Conservation (phyloP, 2,888 invertebrate species). For the Phaedon cochleariae region DNA sequence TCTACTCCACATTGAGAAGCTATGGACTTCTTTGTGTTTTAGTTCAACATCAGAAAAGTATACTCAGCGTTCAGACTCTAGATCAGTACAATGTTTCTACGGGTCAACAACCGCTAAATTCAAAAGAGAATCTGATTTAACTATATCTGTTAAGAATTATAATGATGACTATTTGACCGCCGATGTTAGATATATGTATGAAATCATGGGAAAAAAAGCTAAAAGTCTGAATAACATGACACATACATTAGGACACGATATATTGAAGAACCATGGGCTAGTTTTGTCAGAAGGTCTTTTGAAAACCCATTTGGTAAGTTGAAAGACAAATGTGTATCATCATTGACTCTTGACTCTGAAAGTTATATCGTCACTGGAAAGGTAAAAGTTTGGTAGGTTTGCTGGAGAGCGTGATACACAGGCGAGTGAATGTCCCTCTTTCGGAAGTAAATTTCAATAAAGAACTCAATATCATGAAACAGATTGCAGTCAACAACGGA, state of each 20-base stretch:
- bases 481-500: no score
- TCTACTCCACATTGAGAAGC: no score
- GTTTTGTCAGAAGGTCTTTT: constrained; percentile 42
- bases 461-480: no score
- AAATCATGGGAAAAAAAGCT: constrained; percentile 62
- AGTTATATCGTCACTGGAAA: no score
- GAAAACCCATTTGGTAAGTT: constrained; percentile 35
- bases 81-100: constrained; percentile 33
- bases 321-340: not conserved
- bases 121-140: constrained; percentile 24
- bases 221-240: constrained; percentile 60
- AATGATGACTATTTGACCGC: constrained; percentile 29
- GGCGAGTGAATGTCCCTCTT: no score
- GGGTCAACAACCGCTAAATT: constrained; percentile 34
- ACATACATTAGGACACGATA: constrained; percentile 52
- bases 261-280: constrained; percentile 54
- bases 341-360: no score
- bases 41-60: constrained; percentile 34
- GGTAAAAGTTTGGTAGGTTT: no score
- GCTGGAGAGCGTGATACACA: no score
- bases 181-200: constrained; percentile 64
- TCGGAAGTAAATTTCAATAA: no score
- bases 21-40: no score
- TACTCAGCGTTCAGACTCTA: constrained; percentile 34
- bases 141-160: constrained; percentile 28